Base-by-base conservation (phyloP, 1,140 invertebrate species). In the Episyrphus balteatus region DNA sequence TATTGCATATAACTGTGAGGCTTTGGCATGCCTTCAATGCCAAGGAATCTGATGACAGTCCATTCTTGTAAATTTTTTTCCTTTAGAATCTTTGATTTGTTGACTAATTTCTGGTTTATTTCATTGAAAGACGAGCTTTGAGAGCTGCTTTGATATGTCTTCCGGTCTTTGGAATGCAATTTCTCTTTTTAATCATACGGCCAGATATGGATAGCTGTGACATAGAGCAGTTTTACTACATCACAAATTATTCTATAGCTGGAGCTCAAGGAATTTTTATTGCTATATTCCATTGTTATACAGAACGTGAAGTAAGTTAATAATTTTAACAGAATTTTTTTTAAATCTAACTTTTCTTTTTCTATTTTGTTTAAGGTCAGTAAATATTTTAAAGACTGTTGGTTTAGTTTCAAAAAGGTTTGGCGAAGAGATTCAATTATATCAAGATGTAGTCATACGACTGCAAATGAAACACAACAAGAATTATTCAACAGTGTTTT, bases 211-310 rank as follows among this genome's bases (percentile, higher is more conserved):
- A 65, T 1, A 62, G 69, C 32, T 80, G 78, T 54, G 32, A 51
- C 1, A 55, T 49, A 1, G 73, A 77, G 50, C 73, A 79, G 51
- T 54, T 67, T 13, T 79, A 78, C 52, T 75, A 74, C 40, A 73
- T 71, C 47, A 46, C 73, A 12, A 70, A 72, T 0, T 78, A 77
- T 49, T 54, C 70, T 0, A 55, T 79, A 13, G 77, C 79, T 47
- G 74, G 71, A 0, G 49, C 78, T 8, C 77, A 79, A 54, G 77
- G 77, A 3, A 63, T 77, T 26, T 55, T 75, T 13, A 75, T 79
- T 0, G 69, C 77, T 9, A 42, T 75, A 42, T 56, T 79, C 0
- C 79, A 77, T 52, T 80, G 78, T 55, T 80, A 78, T 52, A 48
- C 72, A 11, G 79, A 77, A 55, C 71, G 71, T 55, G 77, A 80